These are phyloP conservation scores for Drosophila mojavensis DNA, from an alignment of 1,140 invertebrate genomes.

Conservation along the genomic window DNA sequence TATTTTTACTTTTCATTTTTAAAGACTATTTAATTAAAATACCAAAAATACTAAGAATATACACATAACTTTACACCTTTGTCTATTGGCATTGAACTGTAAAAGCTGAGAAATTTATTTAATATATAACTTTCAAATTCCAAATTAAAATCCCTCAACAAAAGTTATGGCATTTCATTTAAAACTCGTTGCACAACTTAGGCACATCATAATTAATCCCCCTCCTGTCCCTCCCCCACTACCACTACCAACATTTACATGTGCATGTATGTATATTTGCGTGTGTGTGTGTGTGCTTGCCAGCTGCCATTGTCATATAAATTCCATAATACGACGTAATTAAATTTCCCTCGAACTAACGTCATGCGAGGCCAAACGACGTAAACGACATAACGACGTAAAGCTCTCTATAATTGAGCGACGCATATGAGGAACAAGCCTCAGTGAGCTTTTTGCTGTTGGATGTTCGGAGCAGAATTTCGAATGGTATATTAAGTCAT, in stretches of 20 bases:
- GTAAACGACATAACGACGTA: conserved; percentile 48
- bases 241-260: neutral
- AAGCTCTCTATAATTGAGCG: conserved; percentile 74
- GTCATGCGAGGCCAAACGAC: conserved; percentile 38
- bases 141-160: conserved; percentile 80
- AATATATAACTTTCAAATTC: conserved; percentile 70
- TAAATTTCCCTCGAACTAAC: conserved; percentile 80
- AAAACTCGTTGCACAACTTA: conserved; percentile 65
- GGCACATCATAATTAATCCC: conserved; percentile 84
- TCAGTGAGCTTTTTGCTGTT: neutral
- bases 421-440: conserved; percentile 42
- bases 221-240: neutral
- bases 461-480: conserved; percentile 23
- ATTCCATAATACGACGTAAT: conserved; percentile 84
- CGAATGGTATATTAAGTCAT: conserved; percentile 69
- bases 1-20: neutral
- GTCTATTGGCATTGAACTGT: conserved; percentile 2
- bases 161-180: conserved; percentile 84
- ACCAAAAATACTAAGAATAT: no score
- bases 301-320: conserved; percentile 75
- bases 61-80: neutral
- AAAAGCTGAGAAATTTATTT: conserved; percentile 64
- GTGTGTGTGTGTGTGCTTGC: conserved; percentile 10
- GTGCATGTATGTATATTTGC: conserved; percentile 11
- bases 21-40: neutral